Evolutionary conservation across 1,140 invertebrate genomes (phyloP).

Genomic region (Anastrepha ludens): DNA sequence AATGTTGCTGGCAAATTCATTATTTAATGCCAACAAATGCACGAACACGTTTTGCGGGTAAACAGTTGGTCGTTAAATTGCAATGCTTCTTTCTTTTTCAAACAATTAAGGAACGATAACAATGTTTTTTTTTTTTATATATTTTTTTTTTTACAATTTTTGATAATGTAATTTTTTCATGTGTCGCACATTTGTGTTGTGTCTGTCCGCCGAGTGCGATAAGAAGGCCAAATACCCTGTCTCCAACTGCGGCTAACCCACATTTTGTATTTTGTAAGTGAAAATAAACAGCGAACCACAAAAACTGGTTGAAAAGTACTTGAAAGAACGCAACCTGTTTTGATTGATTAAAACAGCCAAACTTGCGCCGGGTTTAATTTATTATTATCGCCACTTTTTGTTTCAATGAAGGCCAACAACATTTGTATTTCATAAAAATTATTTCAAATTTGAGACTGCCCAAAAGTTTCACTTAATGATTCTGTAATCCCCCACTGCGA

Average conservation of each 20-base stretch:
- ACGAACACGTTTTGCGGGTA: neutral
- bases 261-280: neutral
- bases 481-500: too few species aligned
- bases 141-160: conserved; percentile 6
- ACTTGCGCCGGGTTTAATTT: too few species aligned
- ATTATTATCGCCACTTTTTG: too few species aligned
- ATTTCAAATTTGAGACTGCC: too few species aligned
- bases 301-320: too few species aligned
- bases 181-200: neutral
- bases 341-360: too few species aligned
- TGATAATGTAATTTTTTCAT: neutral
- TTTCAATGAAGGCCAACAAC: too few species aligned
- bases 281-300: too few species aligned
- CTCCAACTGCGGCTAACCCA: neutral
- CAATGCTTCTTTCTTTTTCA: neutral
- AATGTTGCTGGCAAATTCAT: neutral
- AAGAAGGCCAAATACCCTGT: neutral
- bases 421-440: too few species aligned
- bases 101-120: neutral
- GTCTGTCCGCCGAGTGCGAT: neutral
- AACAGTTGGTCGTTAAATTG: neutral
- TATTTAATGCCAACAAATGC: neutral
- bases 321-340: too few species aligned
- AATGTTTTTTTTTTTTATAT: neutral
- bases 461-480: too few species aligned